Base-by-base conservation (phyloP, 2,888 invertebrate species). In the Agrochola lychnidis region DNA sequence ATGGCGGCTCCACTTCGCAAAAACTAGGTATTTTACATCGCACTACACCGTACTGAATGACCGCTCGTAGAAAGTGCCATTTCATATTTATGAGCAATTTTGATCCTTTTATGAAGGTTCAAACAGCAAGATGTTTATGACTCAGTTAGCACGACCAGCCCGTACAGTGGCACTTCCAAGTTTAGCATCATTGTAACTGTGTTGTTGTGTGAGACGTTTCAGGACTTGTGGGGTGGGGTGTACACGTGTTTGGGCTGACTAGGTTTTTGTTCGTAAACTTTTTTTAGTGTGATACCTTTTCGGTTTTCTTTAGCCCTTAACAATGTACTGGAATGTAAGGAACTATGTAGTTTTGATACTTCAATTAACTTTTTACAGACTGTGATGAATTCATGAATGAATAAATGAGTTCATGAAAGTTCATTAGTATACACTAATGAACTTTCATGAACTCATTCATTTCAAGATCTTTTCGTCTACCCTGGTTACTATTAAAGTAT, bases 1-100 rank as follows among this genome's bases (percentile, higher is more conserved):
- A 70, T 56, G 70, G 62, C 30, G 59, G 69, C 71, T 68, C 73
- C 61, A 76, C 75, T 80, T 73, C 61, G 70, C 51, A 70, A 77
- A 87, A 85, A 84, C 78, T 81, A 75, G 53, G 66, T 66, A 84
- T 79, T 87, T 87, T 82, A 87, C 87, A 84, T 81, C 78, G 62
- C 73, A 75, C 73, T 77, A 70, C 51, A 70, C 59, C 1, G 53
- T 53, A 40, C 53, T 67, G 70, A 22, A 73, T 73, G 57, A 22
- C 74, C 12, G 68, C 68, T 40, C 81, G 80, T 86, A 85, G 89
- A 73, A 78, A 83, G 85, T 87, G 88, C 89, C 89, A 89, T 89
- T 92, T 89, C 86, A 89, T 91, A 90, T 93, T 93, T 93, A 94
- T 90, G 92, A 92, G 75, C 91, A 85, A 89, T 93, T 91, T 77